A percentile compares a stretch with the other conserved stretches of the same genome.
phyloP scores from a whole-genome alignment of 2,113 vertebrate species.

The Spea bombifrons region DNA sequence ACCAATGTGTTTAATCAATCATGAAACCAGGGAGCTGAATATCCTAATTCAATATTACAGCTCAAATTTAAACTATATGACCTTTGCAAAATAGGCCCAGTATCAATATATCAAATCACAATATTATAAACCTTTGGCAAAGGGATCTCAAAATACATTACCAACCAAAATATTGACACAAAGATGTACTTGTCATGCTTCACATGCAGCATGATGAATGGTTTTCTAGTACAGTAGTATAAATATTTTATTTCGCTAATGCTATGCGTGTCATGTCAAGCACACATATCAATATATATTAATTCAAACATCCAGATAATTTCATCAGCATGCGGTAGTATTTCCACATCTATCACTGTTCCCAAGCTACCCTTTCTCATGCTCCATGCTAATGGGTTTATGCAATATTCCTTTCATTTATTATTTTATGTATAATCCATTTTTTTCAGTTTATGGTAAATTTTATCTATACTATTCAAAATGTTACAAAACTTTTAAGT shows the following conservation, averaged over 20 bases:
- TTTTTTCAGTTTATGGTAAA: too few relatives aligned
- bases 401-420: too few relatives aligned
- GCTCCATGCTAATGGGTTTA: neutral
- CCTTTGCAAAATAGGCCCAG: conserved; percentile 15
- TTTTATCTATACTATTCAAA: too few relatives aligned
- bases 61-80: neutral
- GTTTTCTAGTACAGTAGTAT: conserved; percentile 22
- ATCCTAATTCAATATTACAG: neutral
- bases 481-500: too few relatives aligned
- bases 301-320: neutral
- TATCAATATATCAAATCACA: conserved; percentile 36
- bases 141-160: neutral
- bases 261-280: conserved; percentile 15
- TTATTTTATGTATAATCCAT: too few relatives aligned
- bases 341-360: neutral
- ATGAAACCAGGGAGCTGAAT: neutral
- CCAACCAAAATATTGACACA: conserved; percentile 33
- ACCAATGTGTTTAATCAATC: neutral
- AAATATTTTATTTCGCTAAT: conserved; percentile 14
- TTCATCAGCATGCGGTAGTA: neutral
- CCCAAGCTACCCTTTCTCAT: neutral
- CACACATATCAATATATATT: neutral
- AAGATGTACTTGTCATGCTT: conserved; percentile 25
- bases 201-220: conserved; percentile 25
- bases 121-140: conserved; percentile 19